phyloP scores from a whole-genome alignment of 2,113 vertebrate species.

The Trachemys scripta region DNA sequence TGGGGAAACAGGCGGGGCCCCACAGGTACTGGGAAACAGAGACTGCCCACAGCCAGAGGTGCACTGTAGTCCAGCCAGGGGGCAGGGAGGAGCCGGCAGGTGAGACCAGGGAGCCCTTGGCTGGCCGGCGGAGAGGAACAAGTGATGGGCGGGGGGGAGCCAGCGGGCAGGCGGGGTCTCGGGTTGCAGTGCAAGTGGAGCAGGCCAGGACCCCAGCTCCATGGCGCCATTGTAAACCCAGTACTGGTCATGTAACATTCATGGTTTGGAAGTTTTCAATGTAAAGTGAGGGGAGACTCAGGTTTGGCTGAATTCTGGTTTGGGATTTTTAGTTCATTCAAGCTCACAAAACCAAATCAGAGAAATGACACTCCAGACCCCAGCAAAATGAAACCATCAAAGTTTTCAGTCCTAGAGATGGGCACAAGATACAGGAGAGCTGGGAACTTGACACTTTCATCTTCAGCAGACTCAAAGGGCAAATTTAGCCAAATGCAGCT shows the following conservation, averaged over 20 bases:
- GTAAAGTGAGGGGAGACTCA: neutral
- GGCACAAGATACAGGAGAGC: neutral
- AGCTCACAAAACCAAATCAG: neutral
- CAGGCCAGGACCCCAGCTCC: too few relatives aligned
- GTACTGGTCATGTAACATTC: neutral
- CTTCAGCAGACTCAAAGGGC: neutral
- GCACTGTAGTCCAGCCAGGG: too few relatives aligned
- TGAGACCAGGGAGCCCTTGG: too few relatives aligned
- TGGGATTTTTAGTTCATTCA: neutral
- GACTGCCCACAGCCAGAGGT: too few relatives aligned
- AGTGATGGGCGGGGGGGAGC: too few relatives aligned
- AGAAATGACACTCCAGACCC: neutral
- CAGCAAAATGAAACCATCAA: neutral
- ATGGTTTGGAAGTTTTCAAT: constrained; percentile 28
- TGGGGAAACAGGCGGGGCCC: too few relatives aligned
- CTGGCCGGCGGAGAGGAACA: too few relatives aligned
- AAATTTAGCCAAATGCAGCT: neutral
- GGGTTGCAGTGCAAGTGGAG: too few relatives aligned
- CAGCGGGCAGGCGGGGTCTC: too few relatives aligned
- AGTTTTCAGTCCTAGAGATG: neutral
- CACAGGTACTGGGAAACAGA: too few relatives aligned
- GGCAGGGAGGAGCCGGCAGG: too few relatives aligned
- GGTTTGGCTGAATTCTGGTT: neutral
- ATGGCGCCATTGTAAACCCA: too few relatives aligned
- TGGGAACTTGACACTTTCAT: neutral